These are phyloP conservation scores for Phengaris arion DNA, from an alignment of 2,888 invertebrate species.

Conservation along the genomic window DNA sequence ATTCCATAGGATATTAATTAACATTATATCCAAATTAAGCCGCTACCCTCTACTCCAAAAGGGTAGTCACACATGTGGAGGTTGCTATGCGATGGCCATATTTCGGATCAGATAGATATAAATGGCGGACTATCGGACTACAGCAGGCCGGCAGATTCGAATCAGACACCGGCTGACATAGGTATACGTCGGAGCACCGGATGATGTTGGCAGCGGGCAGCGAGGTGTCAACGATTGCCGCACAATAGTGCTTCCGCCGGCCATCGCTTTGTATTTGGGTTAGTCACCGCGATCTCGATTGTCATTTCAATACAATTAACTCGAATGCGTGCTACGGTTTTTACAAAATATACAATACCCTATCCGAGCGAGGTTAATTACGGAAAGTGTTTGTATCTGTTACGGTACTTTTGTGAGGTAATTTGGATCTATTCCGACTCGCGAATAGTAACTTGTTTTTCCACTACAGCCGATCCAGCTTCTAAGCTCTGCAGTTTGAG, in stretches of 20 bases:
- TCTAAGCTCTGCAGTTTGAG: too few relatives aligned
- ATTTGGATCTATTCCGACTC: not conserved
- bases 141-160: not conserved
- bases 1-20: too few relatives aligned
- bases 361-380: conserved; percentile 20
- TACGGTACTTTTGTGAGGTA: conserved; percentile 24
- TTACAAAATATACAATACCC: conserved; percentile 44
- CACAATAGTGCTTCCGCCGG: conserved; percentile 75
- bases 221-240: conserved; percentile 77
- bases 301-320: conserved; percentile 73
- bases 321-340: conserved; percentile 54
- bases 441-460: not conserved
- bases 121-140: not conserved
- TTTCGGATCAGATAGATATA: not conserved
- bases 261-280: conserved; percentile 76
- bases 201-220: conserved; percentile 46
- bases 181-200: not conserved
- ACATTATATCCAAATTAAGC: not conserved
- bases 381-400: not conserved
- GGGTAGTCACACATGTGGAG: not conserved
- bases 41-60: not conserved
- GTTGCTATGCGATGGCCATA: not conserved
- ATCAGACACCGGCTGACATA: not conserved
- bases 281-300: conserved; percentile 75
- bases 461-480: too few relatives aligned